Base-by-base conservation (phyloP, 2,888 invertebrate genomes). In the Ophion ventricosus region DNA sequence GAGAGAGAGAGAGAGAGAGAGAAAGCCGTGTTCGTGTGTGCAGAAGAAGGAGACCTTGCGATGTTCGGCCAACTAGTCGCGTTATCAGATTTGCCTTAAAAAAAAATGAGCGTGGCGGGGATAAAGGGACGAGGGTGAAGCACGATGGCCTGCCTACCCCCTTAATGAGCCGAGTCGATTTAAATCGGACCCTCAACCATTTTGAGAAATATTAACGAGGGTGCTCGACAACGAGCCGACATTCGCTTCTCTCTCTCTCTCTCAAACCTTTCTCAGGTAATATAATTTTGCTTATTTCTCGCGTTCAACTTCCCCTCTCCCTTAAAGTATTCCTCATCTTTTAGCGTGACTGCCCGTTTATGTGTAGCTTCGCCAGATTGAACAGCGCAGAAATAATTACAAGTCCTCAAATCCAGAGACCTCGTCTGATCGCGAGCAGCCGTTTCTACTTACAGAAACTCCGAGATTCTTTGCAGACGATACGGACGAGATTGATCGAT, bases 201-300 rank as follows among this genome's bases (percentile, higher is more conserved):
- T 87, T 87, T 86, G 80, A 82, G 80, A 85, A 87, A 86, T 86
- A 87, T 87, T 85, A 86, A 86, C 80, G 85, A 86, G 80, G 79
- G 57, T 75, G 66, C 70, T 17, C 75, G 49, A 17, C 59, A 66
- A 66, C 64, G 70, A 72, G 56, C 78, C 57, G 11, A 56, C 59
- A 54, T 54, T 75, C 14, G 26, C 1, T 23, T 29, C n/a, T 8
- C 11, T n/a, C 57, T 54, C 49, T 26, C 17, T 59, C 23, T n/a
- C 14, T 57, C 7, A 67, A 56, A 17, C 56, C 74, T 57, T 74
- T 61, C 67, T 74, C 23, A 59, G 17, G 59, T 59, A 23, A 67
- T 69, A 67, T 49, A 43, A 69, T 69, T 77, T 26, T 40, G 11
- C 26, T 59, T 23, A 25, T 61, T 77, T 49, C 59, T 67, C 67